Base-by-base conservation (phyloP, 1,140 invertebrate species). In the Phortica variegata region DNA sequence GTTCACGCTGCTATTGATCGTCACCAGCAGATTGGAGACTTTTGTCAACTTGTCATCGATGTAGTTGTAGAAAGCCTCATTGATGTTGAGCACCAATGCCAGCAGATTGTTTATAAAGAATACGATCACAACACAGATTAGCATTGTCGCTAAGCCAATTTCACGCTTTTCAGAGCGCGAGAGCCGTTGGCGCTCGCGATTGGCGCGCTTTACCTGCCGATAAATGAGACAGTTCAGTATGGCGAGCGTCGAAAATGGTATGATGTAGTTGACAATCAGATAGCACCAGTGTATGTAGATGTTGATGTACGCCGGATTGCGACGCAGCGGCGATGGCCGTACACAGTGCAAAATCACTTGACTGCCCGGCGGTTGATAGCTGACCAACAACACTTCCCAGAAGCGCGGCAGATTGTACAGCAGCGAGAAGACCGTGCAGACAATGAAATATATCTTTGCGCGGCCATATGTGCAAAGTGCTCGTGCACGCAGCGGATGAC, bases 1-100 rank as follows among this genome's bases (percentile, higher is more conserved):
- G 76, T 98, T 98, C 26, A 97, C 90, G 57, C 94, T 95, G 60
- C 93, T 96, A 79, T 98, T 98, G 58, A 97, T 87, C 19, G 91
- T 96, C 9, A 97, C 93, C 20, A 97, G 80, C n/a, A 97, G 83
- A 76, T 98, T 97, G 55, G 89, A 88, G 6, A 83, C 81, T 61
- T 89, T 92, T 6, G 97, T 88, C 37, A 97, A 78, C 36, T 90
- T 84, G 68, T 92, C 79, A 61, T 85, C 70, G 52, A 81, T 81
- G 49, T 78, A 86, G 29, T 83, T 82, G 63, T 81, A 82, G 65
- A 88, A 89, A 15, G 85, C 85, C 72, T 95, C 93, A 48, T 89
- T 82, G 17, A 95, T 85, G 78, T 97, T 97, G 55, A 90, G 87
- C 3, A 94, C 86, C 21, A 97, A 79, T 0, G 94, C 90, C 26